These are phyloP conservation scores for Choristoneura rosaceana DNA, from an alignment of 2,888 invertebrate species.

Conservation along the genomic window DNA sequence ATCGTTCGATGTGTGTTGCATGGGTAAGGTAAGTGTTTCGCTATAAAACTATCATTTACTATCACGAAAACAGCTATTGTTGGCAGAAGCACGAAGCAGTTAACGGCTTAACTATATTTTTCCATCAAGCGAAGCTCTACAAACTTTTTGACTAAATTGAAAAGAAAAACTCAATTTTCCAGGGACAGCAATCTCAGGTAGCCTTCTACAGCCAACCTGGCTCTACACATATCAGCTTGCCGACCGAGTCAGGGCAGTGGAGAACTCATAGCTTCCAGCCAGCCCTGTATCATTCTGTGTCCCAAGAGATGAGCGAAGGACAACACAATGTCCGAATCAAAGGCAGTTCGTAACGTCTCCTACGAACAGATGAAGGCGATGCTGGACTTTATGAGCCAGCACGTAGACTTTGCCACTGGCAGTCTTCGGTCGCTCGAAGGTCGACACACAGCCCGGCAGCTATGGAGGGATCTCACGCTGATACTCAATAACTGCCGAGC, in stretches of 20 bases:
- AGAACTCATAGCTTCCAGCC: no score
- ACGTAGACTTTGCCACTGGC: conserved; percentile 67
- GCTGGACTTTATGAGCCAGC: conserved; percentile 72
- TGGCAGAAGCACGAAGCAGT: no score
- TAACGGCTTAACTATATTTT: no score
- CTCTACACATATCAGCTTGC: background rate
- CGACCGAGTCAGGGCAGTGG: background rate
- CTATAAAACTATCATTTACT: background rate
- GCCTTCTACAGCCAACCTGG: background rate
- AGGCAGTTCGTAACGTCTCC: conserved; percentile 57
- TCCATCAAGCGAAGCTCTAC: no score
- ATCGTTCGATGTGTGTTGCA: background rate
- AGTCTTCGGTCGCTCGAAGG: conserved; percentile 63
- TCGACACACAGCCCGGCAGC: conserved; percentile 62
- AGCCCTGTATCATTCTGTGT: background rate
- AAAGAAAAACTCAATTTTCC: background rate
- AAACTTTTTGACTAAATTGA: background rate
- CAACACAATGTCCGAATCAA: conserved; percentile 43
- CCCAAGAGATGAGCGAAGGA: background rate
- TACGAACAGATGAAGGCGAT: conserved; percentile 68
- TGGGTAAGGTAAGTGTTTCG: background rate
- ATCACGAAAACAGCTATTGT: no score
- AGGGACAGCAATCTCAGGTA: background rate
- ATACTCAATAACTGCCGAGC: conserved; percentile 59
- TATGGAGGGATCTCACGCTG: conserved; percentile 67